phyloP scores from a whole-genome alignment of 2,888 invertebrate genomes.

The Drosophila neotestacea region DNA sequence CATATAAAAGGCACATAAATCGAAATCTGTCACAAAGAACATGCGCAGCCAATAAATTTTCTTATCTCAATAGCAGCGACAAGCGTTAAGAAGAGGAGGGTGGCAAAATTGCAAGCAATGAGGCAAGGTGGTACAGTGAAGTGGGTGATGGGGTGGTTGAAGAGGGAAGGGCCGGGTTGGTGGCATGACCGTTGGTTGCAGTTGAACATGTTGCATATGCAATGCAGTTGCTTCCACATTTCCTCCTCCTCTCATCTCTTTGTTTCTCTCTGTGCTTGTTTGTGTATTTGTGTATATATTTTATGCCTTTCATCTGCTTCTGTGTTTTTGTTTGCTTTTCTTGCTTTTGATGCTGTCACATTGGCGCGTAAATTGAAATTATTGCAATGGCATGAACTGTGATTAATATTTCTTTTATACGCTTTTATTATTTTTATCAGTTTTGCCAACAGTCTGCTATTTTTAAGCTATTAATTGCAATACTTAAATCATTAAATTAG shows the following conservation, averaged over 20 bases:
- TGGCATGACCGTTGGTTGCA: constrained; percentile 53
- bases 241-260: not conserved
- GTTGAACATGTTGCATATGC: constrained; percentile 77
- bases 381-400: constrained; percentile 64
- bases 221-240: constrained; percentile 37
- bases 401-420: constrained; percentile 69
- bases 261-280: constrained; percentile 5
- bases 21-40: constrained; percentile 82
- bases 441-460: not conserved
- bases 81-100: constrained; percentile 66
- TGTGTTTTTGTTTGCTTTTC: constrained; percentile 56
- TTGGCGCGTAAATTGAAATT: constrained; percentile 78
- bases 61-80: constrained; percentile 83
- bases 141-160: not conserved
- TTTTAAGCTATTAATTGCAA: constrained; percentile 13
- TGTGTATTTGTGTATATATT: constrained; percentile 31
- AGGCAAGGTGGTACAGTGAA: constrained; percentile 8
- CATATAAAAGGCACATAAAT: constrained; percentile 79
- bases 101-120: constrained; percentile 16
- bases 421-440: constrained; percentile 18
- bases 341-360: constrained; percentile 66
- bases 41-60: constrained; percentile 81
- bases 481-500: constrained; percentile 30
- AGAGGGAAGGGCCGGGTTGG: constrained; percentile 13
- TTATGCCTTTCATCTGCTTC: constrained; percentile 63